Evolutionary conservation across 2,113 vertebrate genomes (phyloP).

Genomic region (Xiphias gladius): DNA sequence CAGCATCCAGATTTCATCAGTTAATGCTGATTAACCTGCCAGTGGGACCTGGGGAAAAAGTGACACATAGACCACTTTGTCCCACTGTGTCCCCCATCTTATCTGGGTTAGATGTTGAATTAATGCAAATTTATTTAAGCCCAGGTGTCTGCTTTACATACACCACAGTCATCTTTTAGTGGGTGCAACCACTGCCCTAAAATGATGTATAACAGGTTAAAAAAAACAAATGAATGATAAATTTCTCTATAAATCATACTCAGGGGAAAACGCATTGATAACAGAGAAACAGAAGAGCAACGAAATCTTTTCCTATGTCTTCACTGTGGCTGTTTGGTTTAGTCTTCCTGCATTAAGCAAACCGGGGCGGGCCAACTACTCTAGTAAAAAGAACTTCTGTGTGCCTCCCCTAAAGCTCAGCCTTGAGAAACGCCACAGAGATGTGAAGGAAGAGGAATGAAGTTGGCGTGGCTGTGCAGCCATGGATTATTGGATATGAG

Average conservation of each 20-base stretch:
- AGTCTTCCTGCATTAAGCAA: not conserved
- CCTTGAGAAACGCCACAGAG: slow-evolving; percentile 38
- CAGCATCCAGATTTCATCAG: not conserved
- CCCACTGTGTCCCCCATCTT: not conserved
- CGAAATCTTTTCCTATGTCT: not conserved
- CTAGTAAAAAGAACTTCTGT: not conserved
- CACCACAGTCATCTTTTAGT: slow-evolving; percentile 1
- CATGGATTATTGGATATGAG: slow-evolving; percentile 69
- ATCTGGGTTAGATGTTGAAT: not conserved
- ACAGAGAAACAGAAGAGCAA: slow-evolving; percentile 27
- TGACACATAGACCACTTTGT: too few species aligned
- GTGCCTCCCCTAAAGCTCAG: not conserved
- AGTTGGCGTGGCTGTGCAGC: slow-evolving; percentile 53
- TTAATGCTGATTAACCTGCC: not conserved
- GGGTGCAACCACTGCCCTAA: not conserved
- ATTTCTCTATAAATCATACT: slow-evolving; percentile 21
- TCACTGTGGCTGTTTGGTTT: slow-evolving; percentile 2
- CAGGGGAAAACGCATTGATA: slow-evolving; percentile 1
- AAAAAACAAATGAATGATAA: slow-evolving; percentile 27
- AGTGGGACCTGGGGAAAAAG: not conserved
- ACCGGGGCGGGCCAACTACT: not conserved
- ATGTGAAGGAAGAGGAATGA: slow-evolving; percentile 37
- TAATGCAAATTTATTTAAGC: not conserved
- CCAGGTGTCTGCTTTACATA: too few species aligned
- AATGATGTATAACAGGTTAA: slow-evolving; percentile 40